Evolutionary conservation across 2,888 invertebrate species (phyloP).

Genomic region (Perithous albicinctus): DNA sequence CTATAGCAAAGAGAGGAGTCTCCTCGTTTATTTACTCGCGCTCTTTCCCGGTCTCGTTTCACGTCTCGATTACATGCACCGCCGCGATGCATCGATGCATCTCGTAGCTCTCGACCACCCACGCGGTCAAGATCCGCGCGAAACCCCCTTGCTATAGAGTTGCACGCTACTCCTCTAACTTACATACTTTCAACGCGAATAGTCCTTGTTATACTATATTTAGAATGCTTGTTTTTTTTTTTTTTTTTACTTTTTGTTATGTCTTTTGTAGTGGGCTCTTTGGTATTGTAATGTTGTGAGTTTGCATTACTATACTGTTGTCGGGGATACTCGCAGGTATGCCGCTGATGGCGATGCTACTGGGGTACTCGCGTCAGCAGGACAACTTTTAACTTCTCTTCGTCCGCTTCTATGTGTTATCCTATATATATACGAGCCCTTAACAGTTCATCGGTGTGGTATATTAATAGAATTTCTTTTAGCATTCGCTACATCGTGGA

Average conservation of each 20-base stretch:
- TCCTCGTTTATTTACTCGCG: constrained; percentile 43
- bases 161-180: neutral
- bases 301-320: neutral
- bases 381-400: neutral
- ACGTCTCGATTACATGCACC: constrained; percentile 64
- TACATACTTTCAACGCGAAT: neutral
- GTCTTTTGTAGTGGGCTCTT: neutral
- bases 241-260: constrained; percentile 28
- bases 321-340: neutral
- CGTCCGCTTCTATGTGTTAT: neutral
- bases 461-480: neutral
- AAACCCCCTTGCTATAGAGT: constrained; percentile 42
- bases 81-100: constrained; percentile 60
- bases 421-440: too few relatives aligned
- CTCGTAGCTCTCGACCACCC: constrained; percentile 56
- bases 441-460: neutral
- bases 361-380: neutral
- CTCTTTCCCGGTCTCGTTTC: constrained; percentile 53
- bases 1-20: neutral
- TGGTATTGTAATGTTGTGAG: constrained; percentile 17
- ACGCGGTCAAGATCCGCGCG: constrained; percentile 24
- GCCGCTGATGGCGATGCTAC: neutral
- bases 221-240: constrained; percentile 18
- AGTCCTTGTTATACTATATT: constrained; percentile 40
- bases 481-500: too few relatives aligned